These are phyloP conservation scores for Rhinogobio ventralis DNA, from an alignment of 2,797 vertebrate genomes.

Conservation along the genomic window DNA sequence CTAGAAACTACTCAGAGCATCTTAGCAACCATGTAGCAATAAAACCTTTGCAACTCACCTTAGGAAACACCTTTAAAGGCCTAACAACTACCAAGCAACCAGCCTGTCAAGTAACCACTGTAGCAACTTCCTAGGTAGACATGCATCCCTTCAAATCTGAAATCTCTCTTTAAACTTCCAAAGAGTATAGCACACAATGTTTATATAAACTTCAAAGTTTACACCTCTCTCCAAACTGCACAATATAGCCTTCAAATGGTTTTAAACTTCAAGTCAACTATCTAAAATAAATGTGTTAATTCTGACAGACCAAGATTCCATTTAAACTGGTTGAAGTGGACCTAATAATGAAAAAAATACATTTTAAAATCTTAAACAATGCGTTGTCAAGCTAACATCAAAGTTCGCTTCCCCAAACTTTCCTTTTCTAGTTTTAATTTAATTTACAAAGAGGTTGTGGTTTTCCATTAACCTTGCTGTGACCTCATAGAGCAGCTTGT, in stretches of 20 bases:
- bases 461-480: slow-evolving; percentile 76
- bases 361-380: background rate
- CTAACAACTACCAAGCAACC: background rate
- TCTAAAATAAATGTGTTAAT: background rate
- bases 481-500: slow-evolving; percentile 85
- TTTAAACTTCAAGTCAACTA: background rate
- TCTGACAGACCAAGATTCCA: background rate
- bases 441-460: background rate
- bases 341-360: background rate
- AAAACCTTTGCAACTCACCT: background rate
- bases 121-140: background rate
- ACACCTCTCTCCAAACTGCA: background rate
- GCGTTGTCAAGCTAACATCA: slow-evolving; percentile 1
- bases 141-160: background rate
- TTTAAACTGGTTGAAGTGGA: background rate
- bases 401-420: background rate
- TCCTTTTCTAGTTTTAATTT: slow-evolving; percentile 23
- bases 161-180: background rate
- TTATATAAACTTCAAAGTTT: background rate
- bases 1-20: background rate
- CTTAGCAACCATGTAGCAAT: background rate
- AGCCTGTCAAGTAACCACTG: background rate
- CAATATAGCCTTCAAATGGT: background rate
- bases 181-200: background rate
- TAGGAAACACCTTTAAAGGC: background rate